phyloP scores from a whole-genome alignment of 2,113 vertebrate species.

The Artemisiospiza belli region DNA sequence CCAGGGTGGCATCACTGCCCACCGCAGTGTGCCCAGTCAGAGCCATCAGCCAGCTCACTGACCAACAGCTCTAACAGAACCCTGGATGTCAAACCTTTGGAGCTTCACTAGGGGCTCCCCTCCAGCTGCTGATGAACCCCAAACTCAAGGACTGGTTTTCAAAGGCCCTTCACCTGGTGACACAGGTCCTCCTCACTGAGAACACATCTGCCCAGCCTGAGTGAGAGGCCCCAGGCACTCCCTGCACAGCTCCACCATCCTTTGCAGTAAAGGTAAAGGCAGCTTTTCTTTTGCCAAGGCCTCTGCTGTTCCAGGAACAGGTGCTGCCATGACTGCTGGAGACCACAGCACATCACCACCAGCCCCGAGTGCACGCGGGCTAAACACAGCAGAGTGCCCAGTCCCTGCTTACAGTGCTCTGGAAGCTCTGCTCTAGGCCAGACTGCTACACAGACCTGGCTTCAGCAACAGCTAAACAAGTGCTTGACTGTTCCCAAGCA shows the following conservation, averaged over 20 bases:
- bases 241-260: not conserved
- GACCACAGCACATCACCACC: not conserved
- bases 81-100: not conserved
- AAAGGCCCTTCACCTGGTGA: not conserved
- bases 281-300: not conserved
- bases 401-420: not conserved
- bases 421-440: not conserved
- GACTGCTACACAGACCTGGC: not conserved
- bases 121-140: not conserved
- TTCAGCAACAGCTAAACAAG: not conserved
- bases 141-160: not conserved
- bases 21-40: rapidly evolving
- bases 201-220: not conserved
- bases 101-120: not conserved
- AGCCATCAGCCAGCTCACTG: not conserved
- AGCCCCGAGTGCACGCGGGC: rapidly evolving
- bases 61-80: not conserved
- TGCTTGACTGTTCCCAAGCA: not conserved
- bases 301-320: not conserved
- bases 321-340: not conserved
- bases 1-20: not conserved
- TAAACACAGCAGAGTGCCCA: rapidly evolving
- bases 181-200: not conserved
- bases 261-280: not conserved
- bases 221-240: not conserved